Evolutionary conservation across 2,113 vertebrate species (phyloP), one percentile per base, ranked within the genome.

Genomic region (Pterocles orientalis): DNA sequence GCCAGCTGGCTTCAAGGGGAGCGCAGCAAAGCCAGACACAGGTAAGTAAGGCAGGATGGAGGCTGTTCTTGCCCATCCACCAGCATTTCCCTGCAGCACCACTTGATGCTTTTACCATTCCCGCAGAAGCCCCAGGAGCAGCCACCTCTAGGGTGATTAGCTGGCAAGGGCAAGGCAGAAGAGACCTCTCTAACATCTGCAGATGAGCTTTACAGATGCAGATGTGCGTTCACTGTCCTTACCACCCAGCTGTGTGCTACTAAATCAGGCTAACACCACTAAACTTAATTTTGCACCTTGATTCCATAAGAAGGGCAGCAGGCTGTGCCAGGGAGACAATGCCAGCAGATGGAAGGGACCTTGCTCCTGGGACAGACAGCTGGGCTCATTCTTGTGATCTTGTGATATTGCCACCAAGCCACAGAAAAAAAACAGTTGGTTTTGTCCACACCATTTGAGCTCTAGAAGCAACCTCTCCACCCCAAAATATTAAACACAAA

Each of bases 241-340:
- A 31, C 19, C 3, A 2, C 21, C 51, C 39, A 64, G 68, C 48
- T 71, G 14, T 3, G 3, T 15, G 36, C 47, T 65, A 48, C 28
- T 58, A 77, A 90, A 83, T 39, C 6, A 4, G 82, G 60, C 39
- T 83, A 73, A 80, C 1, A 4, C 8, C 9, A 7, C 73, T 68
- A 39, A 39, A 45, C 19, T 61, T 53, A 1, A 3, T 57, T 90
- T 90, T 61, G 78, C 5, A 7, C 28, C 23, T 84, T 2, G 7
- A 66, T 84, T 87, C 58, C 66, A 10, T 26, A 53, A 82, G 28
- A 23, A 77, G 31, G 14, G 28, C 0, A 0, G 61, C 0, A 1
- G 28, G 36, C n/a, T 76, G 45, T 43, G 36, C 34, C 4, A 7
- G 24, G 29, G 33, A 79, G 33, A 60, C 41, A 88, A 39, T 2